These are phyloP conservation scores for Diceros bicornis DNA, from an alignment of 2,797 vertebrate species.

Conservation along the genomic window DNA sequence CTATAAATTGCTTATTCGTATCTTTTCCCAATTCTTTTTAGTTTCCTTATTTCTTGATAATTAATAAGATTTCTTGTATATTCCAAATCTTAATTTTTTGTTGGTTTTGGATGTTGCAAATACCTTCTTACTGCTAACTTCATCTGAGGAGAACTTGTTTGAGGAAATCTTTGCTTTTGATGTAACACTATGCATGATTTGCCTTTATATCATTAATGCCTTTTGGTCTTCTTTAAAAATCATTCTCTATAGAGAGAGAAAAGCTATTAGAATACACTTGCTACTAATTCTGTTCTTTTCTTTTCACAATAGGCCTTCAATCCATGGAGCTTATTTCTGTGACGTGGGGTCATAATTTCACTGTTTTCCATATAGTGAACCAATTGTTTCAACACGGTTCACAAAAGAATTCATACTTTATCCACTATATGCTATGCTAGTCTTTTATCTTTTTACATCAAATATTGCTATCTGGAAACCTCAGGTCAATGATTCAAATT, in stretches of 20 bases:
- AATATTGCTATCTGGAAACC: not conserved
- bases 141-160: not conserved
- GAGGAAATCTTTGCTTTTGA: slow-evolving; percentile 1
- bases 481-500: not conserved
- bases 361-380: not conserved
- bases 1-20: not conserved
- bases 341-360: not conserved
- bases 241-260: not conserved
- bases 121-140: not conserved
- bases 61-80: not conserved
- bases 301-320: not conserved
- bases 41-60: slow-evolving; percentile 1
- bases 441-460: slow-evolving; percentile 10
- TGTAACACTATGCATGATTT: not conserved
- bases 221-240: slow-evolving; percentile 29
- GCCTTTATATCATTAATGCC: not conserved
- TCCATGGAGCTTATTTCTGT: slow-evolving; percentile 3
- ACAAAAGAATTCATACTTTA: not conserved
- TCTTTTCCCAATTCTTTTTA: not conserved
- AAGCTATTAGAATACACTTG: not conserved
- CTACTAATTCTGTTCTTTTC: not conserved
- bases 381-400: not conserved
- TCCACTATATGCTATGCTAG: not conserved
- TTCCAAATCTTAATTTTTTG: not conserved
- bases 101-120: not conserved